These are phyloP conservation scores for Cyanoramphus novaezelandiae DNA, from an alignment of 2,113 vertebrate species.

Conservation along the genomic window DNA sequence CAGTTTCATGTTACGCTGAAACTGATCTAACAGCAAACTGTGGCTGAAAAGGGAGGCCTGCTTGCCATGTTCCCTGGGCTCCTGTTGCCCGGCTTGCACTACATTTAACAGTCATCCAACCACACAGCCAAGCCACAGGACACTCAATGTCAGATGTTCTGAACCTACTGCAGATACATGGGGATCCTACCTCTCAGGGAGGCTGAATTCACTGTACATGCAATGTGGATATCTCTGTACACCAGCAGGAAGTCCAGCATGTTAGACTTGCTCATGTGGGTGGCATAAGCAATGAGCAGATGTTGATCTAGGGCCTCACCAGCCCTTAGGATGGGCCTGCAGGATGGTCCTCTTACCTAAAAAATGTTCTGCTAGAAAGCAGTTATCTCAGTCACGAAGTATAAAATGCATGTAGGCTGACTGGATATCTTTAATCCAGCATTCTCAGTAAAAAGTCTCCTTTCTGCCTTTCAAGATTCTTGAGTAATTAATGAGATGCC, in stretches of 20 bases:
- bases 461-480: not conserved
- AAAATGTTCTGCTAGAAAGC: not conserved
- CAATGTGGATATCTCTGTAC: not conserved
- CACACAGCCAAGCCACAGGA: not conserved
- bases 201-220: not conserved
- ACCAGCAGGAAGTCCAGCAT: not conserved
- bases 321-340: not conserved
- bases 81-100: not conserved
- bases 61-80: not conserved
- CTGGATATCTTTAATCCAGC: not conserved
- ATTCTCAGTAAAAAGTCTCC: not conserved
- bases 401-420: not conserved
- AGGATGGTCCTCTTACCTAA: not conserved
- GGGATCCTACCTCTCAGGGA: not conserved
- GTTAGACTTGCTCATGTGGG: not conserved
- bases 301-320: not conserved
- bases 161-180: not conserved
- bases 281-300: not conserved
- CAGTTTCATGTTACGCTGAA: not conserved
- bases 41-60: not conserved
- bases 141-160: rapidly evolving
- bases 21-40: not conserved
- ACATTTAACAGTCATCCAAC: not conserved
- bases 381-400: not conserved
- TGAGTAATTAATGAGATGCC: not conserved